phyloP scores from a whole-genome alignment of 2,888 invertebrate genomes.

The Cataglyphis albicans region DNA sequence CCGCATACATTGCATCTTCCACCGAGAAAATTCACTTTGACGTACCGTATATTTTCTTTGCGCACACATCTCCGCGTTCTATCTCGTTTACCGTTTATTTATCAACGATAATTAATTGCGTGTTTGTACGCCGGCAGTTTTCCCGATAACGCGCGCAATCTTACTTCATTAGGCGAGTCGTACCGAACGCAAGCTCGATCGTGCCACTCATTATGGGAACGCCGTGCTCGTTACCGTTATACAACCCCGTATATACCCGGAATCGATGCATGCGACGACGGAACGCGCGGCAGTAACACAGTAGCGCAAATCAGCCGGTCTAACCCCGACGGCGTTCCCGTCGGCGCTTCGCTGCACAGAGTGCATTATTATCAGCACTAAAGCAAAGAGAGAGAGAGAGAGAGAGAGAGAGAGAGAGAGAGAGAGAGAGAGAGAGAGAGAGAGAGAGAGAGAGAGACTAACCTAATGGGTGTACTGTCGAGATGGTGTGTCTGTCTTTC shows the following conservation, averaged over 20 bases:
- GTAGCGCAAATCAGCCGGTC: conserved; percentile 69
- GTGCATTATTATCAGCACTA: conserved; percentile 67
- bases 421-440: not conserved
- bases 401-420: not conserved
- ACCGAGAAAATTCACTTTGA: not conserved
- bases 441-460: conserved; percentile 26
- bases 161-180: conserved; percentile 53
- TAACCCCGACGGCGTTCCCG: conserved; percentile 62
- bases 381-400: conserved; percentile 17
- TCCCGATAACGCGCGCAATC: conserved; percentile 36
- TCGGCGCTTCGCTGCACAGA: conserved; percentile 51
- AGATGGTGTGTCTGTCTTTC: conserved; percentile 38
- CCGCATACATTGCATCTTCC: not conserved
- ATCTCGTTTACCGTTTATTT: conserved; percentile 11
- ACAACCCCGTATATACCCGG: conserved; percentile 14
- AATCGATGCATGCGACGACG: conserved; percentile 53
- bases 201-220: conserved; percentile 49
- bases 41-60: not conserved
- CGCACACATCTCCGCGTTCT: not conserved
- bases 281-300: conserved; percentile 47
- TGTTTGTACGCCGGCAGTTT: not conserved
- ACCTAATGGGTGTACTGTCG: conserved; percentile 61
- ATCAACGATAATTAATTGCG: conserved; percentile 33
- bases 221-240: conserved; percentile 52
- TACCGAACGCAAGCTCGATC: conserved; percentile 43